These are phyloP conservation scores for Diplodus puntazzo DNA, from an alignment of 2,797 vertebrate genomes.

Conservation along the genomic window DNA sequence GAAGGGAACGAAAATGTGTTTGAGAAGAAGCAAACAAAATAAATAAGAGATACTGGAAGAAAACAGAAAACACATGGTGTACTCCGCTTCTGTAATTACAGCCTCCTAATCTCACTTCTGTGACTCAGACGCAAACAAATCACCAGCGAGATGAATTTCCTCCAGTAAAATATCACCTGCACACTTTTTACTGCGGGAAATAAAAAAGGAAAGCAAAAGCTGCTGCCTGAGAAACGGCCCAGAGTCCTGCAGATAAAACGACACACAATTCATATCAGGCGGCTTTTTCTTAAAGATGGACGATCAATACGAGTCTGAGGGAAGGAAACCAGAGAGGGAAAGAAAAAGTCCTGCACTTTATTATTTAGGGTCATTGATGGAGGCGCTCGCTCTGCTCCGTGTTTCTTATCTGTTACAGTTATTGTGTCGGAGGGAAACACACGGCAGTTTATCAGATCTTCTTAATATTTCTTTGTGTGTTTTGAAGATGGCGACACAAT, in stretches of 20 bases:
- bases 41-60: neutral
- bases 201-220: neutral
- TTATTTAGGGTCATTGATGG: neutral
- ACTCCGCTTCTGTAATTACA: neutral
- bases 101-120: neutral
- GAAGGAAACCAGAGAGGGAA: neutral
- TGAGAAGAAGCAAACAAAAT: neutral
- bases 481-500: no score
- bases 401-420: neutral
- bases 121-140: neutral
- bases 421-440: neutral
- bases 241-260: slow-evolving; percentile 24
- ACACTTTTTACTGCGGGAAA: neutral
- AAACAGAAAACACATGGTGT: neutral
- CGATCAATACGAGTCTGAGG: slow-evolving; percentile 1
- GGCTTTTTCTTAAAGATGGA: slow-evolving; percentile 3
- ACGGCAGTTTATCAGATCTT: neutral
- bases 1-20: neutral
- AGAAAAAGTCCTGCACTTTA: neutral
- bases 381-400: neutral
- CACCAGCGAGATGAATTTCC: neutral
- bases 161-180: neutral
- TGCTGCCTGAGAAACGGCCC: slow-evolving; percentile 16
- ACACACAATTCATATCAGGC: slow-evolving; percentile 10
- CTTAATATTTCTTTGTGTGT: neutral